phyloP scores from a whole-genome alignment of 2,113 vertebrate species.

The Pangasianodon gigas region DNA sequence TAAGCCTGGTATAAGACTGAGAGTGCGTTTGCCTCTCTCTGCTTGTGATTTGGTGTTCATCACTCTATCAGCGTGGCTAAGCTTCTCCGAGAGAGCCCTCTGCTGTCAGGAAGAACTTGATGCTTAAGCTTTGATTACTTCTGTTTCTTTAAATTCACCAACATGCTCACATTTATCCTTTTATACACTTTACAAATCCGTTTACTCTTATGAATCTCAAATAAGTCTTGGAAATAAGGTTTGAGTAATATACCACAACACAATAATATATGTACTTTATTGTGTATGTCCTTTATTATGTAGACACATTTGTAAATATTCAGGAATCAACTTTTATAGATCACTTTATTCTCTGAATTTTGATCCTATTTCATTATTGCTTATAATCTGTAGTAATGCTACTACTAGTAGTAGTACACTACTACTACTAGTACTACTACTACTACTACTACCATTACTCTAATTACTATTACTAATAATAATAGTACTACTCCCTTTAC shows the following conservation, averaged over 20 bases:
- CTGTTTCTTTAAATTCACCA: constrained; percentile 30
- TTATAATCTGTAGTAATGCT: not conserved
- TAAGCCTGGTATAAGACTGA: not conserved
- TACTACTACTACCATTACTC: not conserved
- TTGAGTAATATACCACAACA: not conserved
- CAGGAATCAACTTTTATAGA: not conserved
- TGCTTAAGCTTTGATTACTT: constrained; percentile 13
- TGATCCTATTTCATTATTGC: not conserved
- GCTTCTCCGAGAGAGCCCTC: constrained; percentile 70
- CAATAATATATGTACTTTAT: not conserved
- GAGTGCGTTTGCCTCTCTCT: constrained; percentile 17
- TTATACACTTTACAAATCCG: not conserved
- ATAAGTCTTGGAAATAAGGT: not conserved
- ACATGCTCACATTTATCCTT: constrained; percentile 5
- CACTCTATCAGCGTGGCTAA: constrained; percentile 45
- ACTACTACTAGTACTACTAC: not conserved
- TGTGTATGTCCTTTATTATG: not conserved
- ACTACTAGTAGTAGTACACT: not conserved
- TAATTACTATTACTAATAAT: not conserved
- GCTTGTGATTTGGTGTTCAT: constrained; percentile 47
- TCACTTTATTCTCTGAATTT: not conserved
- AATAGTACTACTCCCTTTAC: not conserved
- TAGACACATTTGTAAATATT: not conserved
- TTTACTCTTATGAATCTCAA: not conserved
- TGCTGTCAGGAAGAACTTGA: constrained; percentile 62